phyloP scores from a whole-genome alignment of 1,140 invertebrate genomes.

The Brachionus sp. region DNA sequence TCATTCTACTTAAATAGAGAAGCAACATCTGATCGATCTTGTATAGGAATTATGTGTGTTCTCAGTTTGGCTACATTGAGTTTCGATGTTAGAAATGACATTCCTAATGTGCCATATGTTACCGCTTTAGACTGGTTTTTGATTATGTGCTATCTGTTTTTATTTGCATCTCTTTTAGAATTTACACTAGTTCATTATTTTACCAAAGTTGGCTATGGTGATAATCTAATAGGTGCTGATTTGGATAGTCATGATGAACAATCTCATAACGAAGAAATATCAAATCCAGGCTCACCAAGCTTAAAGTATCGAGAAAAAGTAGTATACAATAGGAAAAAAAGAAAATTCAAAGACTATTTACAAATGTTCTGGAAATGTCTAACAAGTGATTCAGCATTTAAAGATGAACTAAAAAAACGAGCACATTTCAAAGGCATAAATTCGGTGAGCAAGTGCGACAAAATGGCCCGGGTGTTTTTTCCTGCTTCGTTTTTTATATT shows the following conservation, averaged over 20 bases:
- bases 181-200: conserved; percentile 84
- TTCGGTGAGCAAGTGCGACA: conserved; percentile 62
- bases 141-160: conserved; percentile 78
- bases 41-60: conserved; percentile 52
- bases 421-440: conserved; percentile 48
- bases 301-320: not conserved
- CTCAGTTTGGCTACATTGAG: conserved; percentile 54
- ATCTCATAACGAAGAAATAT: not conserved
- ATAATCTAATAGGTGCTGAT: conserved; percentile 53
- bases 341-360: not conserved
- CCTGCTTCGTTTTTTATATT: conserved; percentile 61
- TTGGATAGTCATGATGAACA: not conserved
- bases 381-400: conserved; percentile 8
- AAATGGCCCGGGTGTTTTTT: conserved; percentile 61
- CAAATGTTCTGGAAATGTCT: conserved; percentile 28
- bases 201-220: conserved; percentile 81
- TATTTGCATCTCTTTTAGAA: conserved; percentile 69
- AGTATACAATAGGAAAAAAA: not conserved
- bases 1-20: conserved; percentile 75
- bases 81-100: conserved; percentile 75
- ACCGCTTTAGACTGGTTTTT: conserved; percentile 83
- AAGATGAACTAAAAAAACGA: conserved; percentile 13
- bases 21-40: conserved; percentile 74
- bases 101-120: conserved; percentile 80
- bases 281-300: not conserved